phyloP scores from a whole-genome alignment of 92 coral and sea anemone genomes.

The Diadumene lineata region DNA sequence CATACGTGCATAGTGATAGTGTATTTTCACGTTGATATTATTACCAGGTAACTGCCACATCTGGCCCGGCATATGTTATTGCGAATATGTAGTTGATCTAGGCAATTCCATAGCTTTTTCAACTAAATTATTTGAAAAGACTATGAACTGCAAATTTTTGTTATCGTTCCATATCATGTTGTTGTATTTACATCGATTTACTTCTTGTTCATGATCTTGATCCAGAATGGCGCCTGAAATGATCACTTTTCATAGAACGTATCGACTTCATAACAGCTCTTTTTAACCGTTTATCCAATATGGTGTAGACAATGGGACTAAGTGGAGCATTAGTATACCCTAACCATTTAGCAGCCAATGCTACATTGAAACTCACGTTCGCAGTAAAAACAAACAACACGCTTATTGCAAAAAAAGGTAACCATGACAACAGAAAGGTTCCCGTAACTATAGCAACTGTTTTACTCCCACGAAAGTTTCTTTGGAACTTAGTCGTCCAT shows the following conservation, averaged over 20 bases:
- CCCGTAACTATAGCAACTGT: slow-evolving; percentile 35
- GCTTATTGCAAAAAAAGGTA: slow-evolving; percentile 30
- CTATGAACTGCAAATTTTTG: too few relatives aligned
- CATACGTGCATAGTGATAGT: too few relatives aligned
- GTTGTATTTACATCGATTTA: too few relatives aligned
- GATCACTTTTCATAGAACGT: slow-evolving; percentile 1
- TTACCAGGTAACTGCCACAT: too few relatives aligned
- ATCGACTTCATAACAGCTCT: slow-evolving; percentile 19
- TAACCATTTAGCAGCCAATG: slow-evolving; percentile 32
- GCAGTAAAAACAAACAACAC: slow-evolving; percentile 10
- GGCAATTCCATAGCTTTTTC: too few relatives aligned
- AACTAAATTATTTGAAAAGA: too few relatives aligned
- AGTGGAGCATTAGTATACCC: slow-evolving; percentile 30
- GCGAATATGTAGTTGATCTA: too few relatives aligned
- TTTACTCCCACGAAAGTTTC: slow-evolving; percentile 31
- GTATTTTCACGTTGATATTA: too few relatives aligned
- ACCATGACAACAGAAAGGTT: slow-evolving; percentile 30
- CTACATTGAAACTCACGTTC: slow-evolving; percentile 1
- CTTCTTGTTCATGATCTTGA: too few relatives aligned
- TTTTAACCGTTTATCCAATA: slow-evolving; percentile 19
- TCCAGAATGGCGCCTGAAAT: too few relatives aligned
- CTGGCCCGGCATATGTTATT: too few relatives aligned
- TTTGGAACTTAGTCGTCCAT: slow-evolving; percentile 17
- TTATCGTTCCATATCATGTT: too few relatives aligned
- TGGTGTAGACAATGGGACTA: slow-evolving; percentile 29